Percentiles rank a stretch among this genome's conserved stretches.
Conservation (phyloP, 2,888 invertebrate species). For the Biston stratarius region DNA sequence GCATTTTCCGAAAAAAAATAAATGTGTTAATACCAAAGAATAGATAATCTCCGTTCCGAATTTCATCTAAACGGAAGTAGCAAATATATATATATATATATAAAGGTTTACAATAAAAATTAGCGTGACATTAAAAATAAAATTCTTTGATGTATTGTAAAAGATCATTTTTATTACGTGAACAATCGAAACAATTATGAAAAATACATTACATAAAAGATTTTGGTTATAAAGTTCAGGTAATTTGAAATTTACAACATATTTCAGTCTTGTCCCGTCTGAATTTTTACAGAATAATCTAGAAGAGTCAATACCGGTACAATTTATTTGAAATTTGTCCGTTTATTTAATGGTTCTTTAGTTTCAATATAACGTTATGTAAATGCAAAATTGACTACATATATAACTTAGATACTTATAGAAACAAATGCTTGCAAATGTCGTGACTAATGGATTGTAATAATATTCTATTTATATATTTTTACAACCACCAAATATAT, state of each 20-base stretch:
- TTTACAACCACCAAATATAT: no score
- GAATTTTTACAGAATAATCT: not conserved
- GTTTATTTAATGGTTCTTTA: not conserved
- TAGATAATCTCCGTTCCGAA: no score
- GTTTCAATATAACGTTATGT: not conserved
- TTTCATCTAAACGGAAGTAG: no score
- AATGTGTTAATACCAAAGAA: no score
- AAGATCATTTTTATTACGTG: slow-evolving; percentile 75
- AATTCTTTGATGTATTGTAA: slow-evolving; percentile 49
- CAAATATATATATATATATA: no score
- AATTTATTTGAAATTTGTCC: not conserved
- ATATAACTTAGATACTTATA: not conserved
- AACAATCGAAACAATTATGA: slow-evolving; percentile 73
- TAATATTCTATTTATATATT: no score
- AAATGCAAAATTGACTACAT: not conserved
- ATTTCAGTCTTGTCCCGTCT: slow-evolving; percentile 71
- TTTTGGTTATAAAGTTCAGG: slow-evolving; percentile 61
- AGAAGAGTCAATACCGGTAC: not conserved
- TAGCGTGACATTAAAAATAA: no score
- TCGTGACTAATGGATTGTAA: no score
- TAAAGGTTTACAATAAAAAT: no score
- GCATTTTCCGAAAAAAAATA: no score
- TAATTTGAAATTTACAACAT: slow-evolving; percentile 58
- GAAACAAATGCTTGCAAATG: not conserved
- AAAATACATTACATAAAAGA: slow-evolving; percentile 68